Evolutionary conservation across 2,797 vertebrate genomes (phyloP).

Genomic region (Enteromius thamalakanensis): DNA sequence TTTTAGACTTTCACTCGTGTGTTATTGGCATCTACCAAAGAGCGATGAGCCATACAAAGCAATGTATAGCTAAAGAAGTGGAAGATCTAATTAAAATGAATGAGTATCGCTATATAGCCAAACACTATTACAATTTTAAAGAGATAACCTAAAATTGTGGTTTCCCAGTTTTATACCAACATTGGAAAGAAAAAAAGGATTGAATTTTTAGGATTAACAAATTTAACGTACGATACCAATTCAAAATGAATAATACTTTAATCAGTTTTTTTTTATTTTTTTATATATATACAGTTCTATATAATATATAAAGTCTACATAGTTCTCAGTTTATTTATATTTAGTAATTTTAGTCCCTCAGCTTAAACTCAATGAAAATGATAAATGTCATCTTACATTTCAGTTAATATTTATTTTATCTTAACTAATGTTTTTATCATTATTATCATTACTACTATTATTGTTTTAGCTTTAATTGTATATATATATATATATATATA

Average conservation of each 20-base stretch:
- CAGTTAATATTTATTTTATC: neutral
- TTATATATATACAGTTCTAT: too few relatives aligned
- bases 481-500: too few relatives aligned
- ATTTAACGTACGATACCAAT: neutral
- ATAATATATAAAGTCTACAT: neutral
- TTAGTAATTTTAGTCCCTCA: too few relatives aligned
- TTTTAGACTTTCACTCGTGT: neutral
- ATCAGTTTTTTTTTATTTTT: neutral
- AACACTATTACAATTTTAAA: neutral
- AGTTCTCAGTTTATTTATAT: neutral
- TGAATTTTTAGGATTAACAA: neutral
- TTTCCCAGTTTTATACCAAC: neutral
- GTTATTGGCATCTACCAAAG: slow-evolving; percentile 2
- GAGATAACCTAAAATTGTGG: neutral
- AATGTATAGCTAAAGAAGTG: neutral
- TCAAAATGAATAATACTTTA: neutral
- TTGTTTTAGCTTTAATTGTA: neutral
- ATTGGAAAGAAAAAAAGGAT: neutral
- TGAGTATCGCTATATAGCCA: neutral
- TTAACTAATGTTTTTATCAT: neutral
- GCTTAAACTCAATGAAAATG: too few relatives aligned
- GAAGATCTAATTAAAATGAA: neutral
- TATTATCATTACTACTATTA: neutral
- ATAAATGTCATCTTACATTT: neutral
- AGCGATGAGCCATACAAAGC: neutral